Evolutionary conservation across 2,113 vertebrate species (phyloP), one percentile per base, ranked within the genome.

Genomic region (Formicarius rufipectus): DNA sequence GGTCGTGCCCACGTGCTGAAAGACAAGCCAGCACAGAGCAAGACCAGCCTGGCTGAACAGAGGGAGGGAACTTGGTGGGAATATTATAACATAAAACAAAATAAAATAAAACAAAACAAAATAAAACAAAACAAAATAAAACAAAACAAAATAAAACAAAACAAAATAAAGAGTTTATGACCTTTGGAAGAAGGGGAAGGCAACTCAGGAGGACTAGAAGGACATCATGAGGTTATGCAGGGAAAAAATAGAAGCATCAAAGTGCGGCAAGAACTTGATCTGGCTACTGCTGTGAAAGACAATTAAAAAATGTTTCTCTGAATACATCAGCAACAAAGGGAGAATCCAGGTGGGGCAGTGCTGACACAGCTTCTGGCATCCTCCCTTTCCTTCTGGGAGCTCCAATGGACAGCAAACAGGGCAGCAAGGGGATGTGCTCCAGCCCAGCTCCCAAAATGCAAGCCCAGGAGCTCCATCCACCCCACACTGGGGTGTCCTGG

Each of bases 371-470:
- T 39, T 20, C n/a, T 67, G 79, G 23, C 4, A 5, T 71, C 27
- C 12, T n/a, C 35, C 3, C 6, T 80, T 55, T 78, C 62, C 62
- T 25, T 19, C 19, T 0, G 0, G 33, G 62, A 62, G 2, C 56
- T 53, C 30, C 21, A 44, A 2, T 0, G 1, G 30, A 18, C 40
- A 56, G 30, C 4, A 3, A 53, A 10, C 7, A 0, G 0, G 1
- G 21, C 59, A 42, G 8, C 25, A 33, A 3, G 40, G 4, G 58
- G 75, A 17, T 81, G 33, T 9, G 7, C 60, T 47, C 44, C 86
- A 68, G 52, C 21, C 39, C 39, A 49, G 31, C 45, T 55, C 60
- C 69, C 75, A 37, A 47, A 59, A 35, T 3, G 1, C 14, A 19
- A 42, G 15, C 2, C 15, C 20, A 40, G 63, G 73, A 72, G 67